These are phyloP conservation scores for Neoarius graeffei DNA, from an alignment of 2,113 vertebrate species.

Conservation along the genomic window DNA sequence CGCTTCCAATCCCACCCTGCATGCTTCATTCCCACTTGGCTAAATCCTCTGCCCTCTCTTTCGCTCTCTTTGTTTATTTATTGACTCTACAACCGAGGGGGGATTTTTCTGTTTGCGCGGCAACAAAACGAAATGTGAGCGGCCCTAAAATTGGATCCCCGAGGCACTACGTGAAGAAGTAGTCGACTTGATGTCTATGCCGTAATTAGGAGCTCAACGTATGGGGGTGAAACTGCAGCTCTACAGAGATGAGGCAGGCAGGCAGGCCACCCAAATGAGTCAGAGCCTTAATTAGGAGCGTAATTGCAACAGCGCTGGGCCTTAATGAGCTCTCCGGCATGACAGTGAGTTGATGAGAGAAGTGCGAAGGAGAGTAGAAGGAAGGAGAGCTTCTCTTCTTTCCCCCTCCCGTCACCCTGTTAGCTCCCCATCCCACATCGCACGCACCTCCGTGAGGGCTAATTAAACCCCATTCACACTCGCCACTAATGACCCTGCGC, in stretches of 20 bases:
- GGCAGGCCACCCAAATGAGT: constrained; percentile 65
- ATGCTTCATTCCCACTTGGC: constrained; percentile 50
- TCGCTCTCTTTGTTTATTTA: constrained; percentile 52
- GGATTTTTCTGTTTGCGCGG: constrained; percentile 55
- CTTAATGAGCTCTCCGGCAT: constrained; percentile 72
- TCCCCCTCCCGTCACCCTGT: constrained; percentile 57
- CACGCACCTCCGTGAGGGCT: constrained; percentile 55
- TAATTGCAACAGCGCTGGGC: constrained; percentile 63
- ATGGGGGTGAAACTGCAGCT: neutral
- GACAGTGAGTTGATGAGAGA: constrained; percentile 55
- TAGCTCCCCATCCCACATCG: constrained; percentile 50
- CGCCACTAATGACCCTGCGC: constrained; percentile 71
- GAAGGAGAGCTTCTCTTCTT: constrained; percentile 20
- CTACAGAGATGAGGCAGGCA: constrained; percentile 28
- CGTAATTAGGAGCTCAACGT: constrained; percentile 15
- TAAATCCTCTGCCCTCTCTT: constrained; percentile 57
- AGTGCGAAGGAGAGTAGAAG: constrained; percentile 55
- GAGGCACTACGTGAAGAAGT: neutral
- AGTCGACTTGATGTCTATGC: constrained; percentile 4
- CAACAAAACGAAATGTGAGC: constrained; percentile 12
- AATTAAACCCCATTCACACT: constrained; percentile 78
- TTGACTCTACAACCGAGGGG: constrained; percentile 52
- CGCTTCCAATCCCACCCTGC: constrained; percentile 45
- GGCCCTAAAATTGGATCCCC: neutral
- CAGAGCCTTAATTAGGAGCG: constrained; percentile 68